A percentile compares a stretch with the other conserved stretches of the same genome.
Evolutionary conservation across 2,797 vertebrate genomes (phyloP).

Genomic region (Anomalospiza imberbis): DNA sequence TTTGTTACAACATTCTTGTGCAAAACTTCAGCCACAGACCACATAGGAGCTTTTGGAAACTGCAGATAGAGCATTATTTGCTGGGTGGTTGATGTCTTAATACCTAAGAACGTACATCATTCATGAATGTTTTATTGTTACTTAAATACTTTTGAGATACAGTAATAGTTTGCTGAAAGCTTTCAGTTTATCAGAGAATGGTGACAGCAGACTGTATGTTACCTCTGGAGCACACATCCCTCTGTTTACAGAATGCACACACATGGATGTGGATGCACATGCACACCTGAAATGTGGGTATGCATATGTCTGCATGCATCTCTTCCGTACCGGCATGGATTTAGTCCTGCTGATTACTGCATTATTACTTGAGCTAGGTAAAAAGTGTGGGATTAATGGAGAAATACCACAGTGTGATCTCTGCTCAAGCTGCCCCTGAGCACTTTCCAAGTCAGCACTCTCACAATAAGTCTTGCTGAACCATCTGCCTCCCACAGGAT

Average conservation of each 20-base stretch:
- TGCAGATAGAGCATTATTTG: neutral
- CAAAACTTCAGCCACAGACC: conserved; percentile 22
- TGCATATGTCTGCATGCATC: neutral
- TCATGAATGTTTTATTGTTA: neutral
- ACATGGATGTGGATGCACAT: too few relatives aligned
- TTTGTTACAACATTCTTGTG: neutral
- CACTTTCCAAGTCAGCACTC: neutral
- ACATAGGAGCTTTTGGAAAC: neutral
- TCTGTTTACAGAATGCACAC: neutral
- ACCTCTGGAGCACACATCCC: neutral
- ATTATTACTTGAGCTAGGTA: neutral
- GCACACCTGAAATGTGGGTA: neutral
- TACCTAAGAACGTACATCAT: neutral
- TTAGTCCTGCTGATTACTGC: neutral
- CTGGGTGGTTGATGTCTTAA: neutral
- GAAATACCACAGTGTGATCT: neutral
- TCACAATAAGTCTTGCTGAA: neutral
- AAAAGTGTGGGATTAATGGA: neutral
- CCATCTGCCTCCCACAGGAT: neutral
- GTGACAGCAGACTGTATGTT: neutral
- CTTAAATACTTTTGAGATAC: neutral
- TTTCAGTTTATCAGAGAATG: neutral
- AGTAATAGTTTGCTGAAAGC: neutral
- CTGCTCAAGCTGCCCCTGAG: neutral
- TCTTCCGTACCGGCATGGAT: neutral